These are phyloP conservation scores for Anoplius nigerrimus DNA, from an alignment of 2,888 invertebrate genomes.

Conservation along the genomic window DNA sequence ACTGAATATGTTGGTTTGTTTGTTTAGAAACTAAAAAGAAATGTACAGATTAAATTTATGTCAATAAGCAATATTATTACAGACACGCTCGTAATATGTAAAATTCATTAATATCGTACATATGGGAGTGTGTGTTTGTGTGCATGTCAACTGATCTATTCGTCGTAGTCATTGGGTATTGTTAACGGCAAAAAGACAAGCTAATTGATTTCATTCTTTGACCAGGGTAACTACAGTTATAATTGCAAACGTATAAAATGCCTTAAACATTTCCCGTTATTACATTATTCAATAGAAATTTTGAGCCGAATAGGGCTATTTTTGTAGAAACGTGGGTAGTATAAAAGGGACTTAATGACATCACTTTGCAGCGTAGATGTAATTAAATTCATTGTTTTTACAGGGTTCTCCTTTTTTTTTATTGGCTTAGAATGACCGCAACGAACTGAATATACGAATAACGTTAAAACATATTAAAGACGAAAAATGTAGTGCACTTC, in stretches of 20 bases:
- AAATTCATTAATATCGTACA: conserved; percentile 34
- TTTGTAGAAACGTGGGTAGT: conserved; percentile 30
- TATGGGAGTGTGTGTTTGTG: conserved; percentile 27
- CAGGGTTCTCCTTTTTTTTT: too few species aligned
- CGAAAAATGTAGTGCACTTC: conserved; percentile 35
- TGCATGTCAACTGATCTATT: background rate
- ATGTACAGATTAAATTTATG: conserved; percentile 32
- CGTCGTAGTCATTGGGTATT: background rate
- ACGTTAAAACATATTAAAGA: conserved; percentile 41
- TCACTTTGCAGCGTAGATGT: conserved; percentile 13
- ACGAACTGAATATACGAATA: conserved; percentile 40
- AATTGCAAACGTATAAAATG: conserved; percentile 41
- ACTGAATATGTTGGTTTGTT: conserved; percentile 25
- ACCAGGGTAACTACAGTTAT: conserved; percentile 18
- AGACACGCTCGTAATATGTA: conserved; percentile 37
- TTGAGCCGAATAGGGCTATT: conserved; percentile 23
- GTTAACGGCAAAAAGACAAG: conserved; percentile 20
- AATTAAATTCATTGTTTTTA: conserved; percentile 14
- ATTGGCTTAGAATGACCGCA: conserved; percentile 22
- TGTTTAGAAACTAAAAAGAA: conserved; percentile 41
- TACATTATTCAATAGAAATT: conserved; percentile 30
- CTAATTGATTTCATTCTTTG: conserved; percentile 24
- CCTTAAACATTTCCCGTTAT: conserved; percentile 28
- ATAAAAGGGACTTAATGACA: conserved; percentile 33
- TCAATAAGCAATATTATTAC: conserved; percentile 31